These are phyloP conservation scores for Neostethus bicornis DNA, from an alignment of 2,797 vertebrate genomes.

Conservation along the genomic window DNA sequence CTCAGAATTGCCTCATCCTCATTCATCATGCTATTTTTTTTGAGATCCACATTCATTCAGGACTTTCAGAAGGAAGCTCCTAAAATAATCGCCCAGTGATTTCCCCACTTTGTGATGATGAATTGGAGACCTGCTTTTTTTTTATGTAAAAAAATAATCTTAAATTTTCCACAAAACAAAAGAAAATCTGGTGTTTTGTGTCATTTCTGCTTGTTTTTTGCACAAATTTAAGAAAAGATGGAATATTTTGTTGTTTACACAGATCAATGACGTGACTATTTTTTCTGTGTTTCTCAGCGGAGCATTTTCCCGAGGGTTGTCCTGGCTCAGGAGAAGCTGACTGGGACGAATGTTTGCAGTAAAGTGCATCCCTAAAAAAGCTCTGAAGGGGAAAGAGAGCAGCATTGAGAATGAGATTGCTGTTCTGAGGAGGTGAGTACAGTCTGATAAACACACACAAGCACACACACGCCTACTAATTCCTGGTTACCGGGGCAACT, in stretches of 20 bases:
- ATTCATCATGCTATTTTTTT: conserved; percentile 46
- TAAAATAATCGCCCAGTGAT: conserved; percentile 14
- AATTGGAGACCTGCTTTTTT: neutral
- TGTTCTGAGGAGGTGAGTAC: conserved; percentile 91
- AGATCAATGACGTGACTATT: neutral
- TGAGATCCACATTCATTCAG: conserved; percentile 4
- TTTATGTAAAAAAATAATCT: neutral
- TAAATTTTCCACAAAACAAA: too few relatives aligned
- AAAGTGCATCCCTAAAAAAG: conserved; percentile 98
- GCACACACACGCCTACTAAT: conserved; percentile 28
- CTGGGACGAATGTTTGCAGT: conserved; percentile 92
- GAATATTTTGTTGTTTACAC: neutral
- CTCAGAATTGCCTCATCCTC: conserved; percentile 56
- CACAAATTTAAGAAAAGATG: neutral
- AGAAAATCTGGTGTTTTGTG: too few relatives aligned
- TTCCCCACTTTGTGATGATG: neutral
- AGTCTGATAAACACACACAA: conserved; percentile 16
- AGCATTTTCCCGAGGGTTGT: conserved; percentile 96
- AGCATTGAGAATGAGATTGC: conserved; percentile 98
- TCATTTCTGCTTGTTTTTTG: too few relatives aligned
- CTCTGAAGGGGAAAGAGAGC: conserved; percentile 97
- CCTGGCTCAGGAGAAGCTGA: conserved; percentile 90
- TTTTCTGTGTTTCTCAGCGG: conserved; percentile 78
- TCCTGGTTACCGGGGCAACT: conserved; percentile 66
- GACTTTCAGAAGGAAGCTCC: neutral